Conservation (phyloP, 1,140 invertebrate species). For the Heliconius eleuchia region DNA sequence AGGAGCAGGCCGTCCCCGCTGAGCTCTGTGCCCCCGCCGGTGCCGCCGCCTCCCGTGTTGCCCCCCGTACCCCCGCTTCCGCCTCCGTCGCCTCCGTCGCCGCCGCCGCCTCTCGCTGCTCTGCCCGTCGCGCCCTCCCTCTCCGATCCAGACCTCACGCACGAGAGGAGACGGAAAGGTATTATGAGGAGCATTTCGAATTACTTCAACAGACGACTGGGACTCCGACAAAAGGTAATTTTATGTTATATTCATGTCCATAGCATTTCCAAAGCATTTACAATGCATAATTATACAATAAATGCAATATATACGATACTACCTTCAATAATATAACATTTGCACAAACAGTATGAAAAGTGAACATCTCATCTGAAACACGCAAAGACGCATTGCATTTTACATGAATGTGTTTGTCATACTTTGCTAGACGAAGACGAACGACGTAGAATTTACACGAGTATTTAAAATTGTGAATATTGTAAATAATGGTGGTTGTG, state of each 20-base stretch:
- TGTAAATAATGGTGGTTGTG: constrained; percentile 52
- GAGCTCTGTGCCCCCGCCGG: constrained; percentile 46
- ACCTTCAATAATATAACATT: constrained; percentile 8
- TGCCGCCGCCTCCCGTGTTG: constrained; percentile 41
- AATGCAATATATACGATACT: not conserved
- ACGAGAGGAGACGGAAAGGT: constrained; percentile 86
- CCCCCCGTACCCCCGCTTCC: constrained; percentile 34
- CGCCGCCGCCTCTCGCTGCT: constrained; percentile 48
- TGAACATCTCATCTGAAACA: constrained; percentile 39
- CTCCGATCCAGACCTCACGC: constrained; percentile 84
- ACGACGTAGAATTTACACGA: not conserved
- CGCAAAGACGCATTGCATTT: constrained; percentile 34
- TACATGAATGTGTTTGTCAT: constrained; percentile 33
- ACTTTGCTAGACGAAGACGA: constrained; percentile 25
- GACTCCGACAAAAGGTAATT: constrained; percentile 72
- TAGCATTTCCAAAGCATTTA: not conserved
- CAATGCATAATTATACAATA: not conserved
- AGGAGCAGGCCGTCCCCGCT: constrained; percentile 45
- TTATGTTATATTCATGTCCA: not conserved
- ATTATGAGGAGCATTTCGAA: constrained; percentile 92
- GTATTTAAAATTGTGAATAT: constrained; percentile 49
- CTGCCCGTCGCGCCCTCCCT: constrained; percentile 64
- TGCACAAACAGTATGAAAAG: constrained; percentile 35
- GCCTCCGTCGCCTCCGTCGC: not conserved
- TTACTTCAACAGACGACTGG: constrained; percentile 84